Evolutionary conservation across 37 sponge, comb jelly and placozoan species (phyloP).

Genomic region (Dysidea cf. avara): DNA sequence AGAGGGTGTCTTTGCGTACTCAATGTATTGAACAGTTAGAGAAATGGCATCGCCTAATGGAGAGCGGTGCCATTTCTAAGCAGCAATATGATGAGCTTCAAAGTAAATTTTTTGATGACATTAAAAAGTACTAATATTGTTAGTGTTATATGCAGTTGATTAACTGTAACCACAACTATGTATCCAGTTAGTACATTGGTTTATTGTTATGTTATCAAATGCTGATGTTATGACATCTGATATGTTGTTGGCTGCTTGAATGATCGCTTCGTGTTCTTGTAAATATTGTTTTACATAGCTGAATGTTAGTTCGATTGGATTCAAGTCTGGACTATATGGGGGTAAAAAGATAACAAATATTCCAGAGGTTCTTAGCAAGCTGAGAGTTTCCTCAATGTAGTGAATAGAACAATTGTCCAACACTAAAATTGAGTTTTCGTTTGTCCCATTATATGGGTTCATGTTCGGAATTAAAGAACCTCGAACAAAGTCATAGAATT

Average conservation of each 20-base stretch:
- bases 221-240: background rate
- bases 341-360: no score
- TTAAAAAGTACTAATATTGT: no score
- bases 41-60: no score
- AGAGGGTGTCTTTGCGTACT: no score
- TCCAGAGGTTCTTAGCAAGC: background rate
- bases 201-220: slow-evolving; percentile 2
- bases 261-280: background rate
- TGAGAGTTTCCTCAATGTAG: background rate
- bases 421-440: background rate
- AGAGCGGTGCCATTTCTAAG: no score
- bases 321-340: slow-evolving; percentile 7
- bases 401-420: slow-evolving; percentile 14
- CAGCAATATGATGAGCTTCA: no score
- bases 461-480: background rate
- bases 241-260: background rate
- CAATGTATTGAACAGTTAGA: no score
- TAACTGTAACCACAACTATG: no score
- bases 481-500: background rate
- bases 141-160: no score
- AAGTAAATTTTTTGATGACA: no score
- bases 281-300: background rate
- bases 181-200: background rate
- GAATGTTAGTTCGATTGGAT: slow-evolving; percentile 1
- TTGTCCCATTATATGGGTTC: background rate